Conservation (phyloP, 23 tunicate species). For the Trididemnum miniatum region DNA sequence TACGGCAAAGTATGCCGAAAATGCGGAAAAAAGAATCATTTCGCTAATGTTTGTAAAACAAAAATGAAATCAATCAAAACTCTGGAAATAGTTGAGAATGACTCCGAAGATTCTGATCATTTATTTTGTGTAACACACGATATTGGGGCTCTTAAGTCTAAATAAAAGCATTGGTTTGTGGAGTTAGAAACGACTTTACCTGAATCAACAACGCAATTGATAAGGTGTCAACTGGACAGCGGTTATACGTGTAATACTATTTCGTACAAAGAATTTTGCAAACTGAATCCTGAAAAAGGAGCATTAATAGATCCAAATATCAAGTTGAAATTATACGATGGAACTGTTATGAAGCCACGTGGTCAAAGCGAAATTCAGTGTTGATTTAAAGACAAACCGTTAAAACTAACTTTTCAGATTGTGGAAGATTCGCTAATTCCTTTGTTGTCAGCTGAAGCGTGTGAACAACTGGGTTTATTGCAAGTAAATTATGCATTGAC, state of each 20-base stretch:
- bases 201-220: background rate
- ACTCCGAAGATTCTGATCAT: background rate
- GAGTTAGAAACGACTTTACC: background rate
- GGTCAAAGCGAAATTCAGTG: background rate
- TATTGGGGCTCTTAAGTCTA: background rate
- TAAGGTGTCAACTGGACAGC: background rate
- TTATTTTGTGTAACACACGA: background rate
- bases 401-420: background rate
- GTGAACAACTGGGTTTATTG: background rate
- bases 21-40: background rate
- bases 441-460: slow-evolving; percentile 2
- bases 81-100: background rate
- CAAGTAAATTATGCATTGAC: background rate
- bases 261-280: background rate
- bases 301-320: background rate
- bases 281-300: background rate
- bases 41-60: slow-evolving; percentile 5
- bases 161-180: background rate
- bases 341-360: background rate
- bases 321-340: background rate
- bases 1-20: background rate
- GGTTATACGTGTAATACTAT: slow-evolving; percentile 1
- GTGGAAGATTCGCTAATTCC: background rate
- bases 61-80: background rate
- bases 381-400: background rate